Conservation (phyloP, 1,140 invertebrate species). For the Coenobita brevimanus region DNA sequence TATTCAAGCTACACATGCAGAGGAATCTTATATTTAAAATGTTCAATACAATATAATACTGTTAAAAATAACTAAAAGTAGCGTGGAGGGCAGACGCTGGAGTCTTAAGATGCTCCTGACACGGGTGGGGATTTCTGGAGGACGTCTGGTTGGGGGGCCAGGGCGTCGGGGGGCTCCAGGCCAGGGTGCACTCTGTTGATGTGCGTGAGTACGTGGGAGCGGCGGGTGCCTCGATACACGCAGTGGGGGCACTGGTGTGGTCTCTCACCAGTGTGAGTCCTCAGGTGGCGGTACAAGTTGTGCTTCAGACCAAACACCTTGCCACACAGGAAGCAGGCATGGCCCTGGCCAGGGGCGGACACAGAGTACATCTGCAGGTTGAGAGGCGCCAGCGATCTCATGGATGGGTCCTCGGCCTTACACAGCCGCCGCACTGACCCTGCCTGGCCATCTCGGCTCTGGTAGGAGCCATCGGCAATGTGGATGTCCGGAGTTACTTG, state of each 20-base stretch:
- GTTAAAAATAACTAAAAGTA: too few species aligned
- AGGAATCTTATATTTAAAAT: too few species aligned
- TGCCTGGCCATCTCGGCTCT: constrained; percentile 1
- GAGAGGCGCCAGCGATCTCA: constrained; percentile 50
- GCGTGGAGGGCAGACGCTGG: neutral
- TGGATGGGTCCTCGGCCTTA: constrained; percentile 51
- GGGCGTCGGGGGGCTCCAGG: constrained; percentile 25
- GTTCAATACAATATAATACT: too few species aligned
- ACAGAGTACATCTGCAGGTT: constrained; percentile 60
- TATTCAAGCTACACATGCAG: too few species aligned
- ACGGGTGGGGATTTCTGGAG: neutral
- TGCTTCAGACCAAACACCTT: constrained; percentile 53
- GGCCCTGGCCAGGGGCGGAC: constrained; percentile 24
- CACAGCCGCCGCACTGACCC: neutral
- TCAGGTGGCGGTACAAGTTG: constrained; percentile 53
- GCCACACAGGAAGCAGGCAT: constrained; percentile 55
- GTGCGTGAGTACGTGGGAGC: constrained; percentile 53
- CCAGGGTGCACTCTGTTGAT: constrained; percentile 48
- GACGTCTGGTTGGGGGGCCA: neutral
- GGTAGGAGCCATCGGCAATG: neutral
- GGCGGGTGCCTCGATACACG: constrained; percentile 49
- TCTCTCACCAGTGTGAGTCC: constrained; percentile 53
- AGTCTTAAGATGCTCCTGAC: neutral
- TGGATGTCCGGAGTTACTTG: constrained; percentile 11
- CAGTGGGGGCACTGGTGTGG: constrained; percentile 58